Evolutionary conservation across 1,140 invertebrate species (phyloP).

Genomic region (Cydia strobilella): DNA sequence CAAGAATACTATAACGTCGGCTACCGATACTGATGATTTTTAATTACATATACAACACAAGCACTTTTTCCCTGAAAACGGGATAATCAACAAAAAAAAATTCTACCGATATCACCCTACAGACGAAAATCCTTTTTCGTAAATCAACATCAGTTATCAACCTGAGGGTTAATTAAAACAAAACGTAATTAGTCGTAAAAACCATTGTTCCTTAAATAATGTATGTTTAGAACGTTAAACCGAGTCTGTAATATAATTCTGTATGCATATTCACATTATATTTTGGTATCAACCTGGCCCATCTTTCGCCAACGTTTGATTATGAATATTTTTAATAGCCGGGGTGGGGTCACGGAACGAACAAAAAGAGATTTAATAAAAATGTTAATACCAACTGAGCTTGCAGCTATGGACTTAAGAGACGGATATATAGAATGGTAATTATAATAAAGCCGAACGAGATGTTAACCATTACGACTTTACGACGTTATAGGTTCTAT

Average conservation of each 20-base stretch:
- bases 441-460: conserved; percentile 10
- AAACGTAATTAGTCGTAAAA: conserved; percentile 17
- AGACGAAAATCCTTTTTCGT: conserved; percentile 4
- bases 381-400: conserved; percentile 26
- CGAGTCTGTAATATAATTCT: conserved; percentile 32
- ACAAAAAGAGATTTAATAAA: conserved; percentile 30
- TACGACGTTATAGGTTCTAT: not conserved
- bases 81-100: too few species aligned
- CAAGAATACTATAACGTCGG: too few species aligned
- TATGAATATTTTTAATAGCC: conserved; percentile 45
- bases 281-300: conserved; percentile 37
- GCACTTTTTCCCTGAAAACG: too few species aligned
- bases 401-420: conserved; percentile 19
- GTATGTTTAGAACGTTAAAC: conserved; percentile 23
- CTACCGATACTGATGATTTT: too few species aligned
- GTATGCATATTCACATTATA: conserved; percentile 42
- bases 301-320: conserved; percentile 45
- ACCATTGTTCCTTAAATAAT: conserved; percentile 31
- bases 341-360: conserved; percentile 28
- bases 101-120: not conserved
- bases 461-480: not conserved
- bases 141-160: conserved; percentile 9
- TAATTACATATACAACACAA: too few species aligned
- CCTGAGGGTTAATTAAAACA: not conserved
- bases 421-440: conserved; percentile 15